Evolutionary conservation across 53 echinoderm and acorn worm genomes (phyloP).

Genomic region (Patiria pectinifera): DNA sequence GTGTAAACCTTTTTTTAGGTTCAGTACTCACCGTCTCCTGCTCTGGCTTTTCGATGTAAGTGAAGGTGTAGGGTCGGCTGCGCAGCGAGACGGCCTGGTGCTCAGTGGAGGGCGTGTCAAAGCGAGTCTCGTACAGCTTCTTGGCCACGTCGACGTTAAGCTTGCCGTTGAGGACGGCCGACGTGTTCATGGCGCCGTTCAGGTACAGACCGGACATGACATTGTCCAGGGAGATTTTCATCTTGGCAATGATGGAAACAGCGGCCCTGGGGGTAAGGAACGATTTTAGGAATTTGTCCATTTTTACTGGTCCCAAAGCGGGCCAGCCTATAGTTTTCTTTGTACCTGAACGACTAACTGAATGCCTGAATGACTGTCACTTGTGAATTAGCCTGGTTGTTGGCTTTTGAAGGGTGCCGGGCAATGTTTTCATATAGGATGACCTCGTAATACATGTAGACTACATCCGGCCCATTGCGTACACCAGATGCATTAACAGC

Average conservation of each 20-base stretch:
- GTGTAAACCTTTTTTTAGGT: too few relatives aligned
- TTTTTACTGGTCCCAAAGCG: neutral
- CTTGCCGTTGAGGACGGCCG: constrained; percentile 63
- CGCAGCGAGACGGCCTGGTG: constrained; percentile 66
- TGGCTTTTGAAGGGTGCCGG: too few relatives aligned
- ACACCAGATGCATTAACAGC: too few relatives aligned
- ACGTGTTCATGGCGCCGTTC: constrained; percentile 69
- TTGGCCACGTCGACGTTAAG: constrained; percentile 63
- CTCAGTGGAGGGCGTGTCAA: constrained; percentile 70
- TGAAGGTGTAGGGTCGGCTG: constrained; percentile 76
- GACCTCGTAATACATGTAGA: too few relatives aligned
- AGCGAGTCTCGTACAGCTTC: constrained; percentile 60
- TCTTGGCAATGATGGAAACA: constrained; percentile 60
- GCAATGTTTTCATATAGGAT: too few relatives aligned
- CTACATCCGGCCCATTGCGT: too few relatives aligned
- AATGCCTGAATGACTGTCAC: too few relatives aligned
- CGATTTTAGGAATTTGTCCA: neutral
- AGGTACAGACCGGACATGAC: constrained; percentile 73
- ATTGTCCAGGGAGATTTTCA: constrained; percentile 65
- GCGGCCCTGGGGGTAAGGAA: constrained; percentile 62
- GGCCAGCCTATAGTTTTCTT: too few relatives aligned
- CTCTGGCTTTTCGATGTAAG: neutral
- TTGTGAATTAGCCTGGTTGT: too few relatives aligned
- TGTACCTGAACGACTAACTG: too few relatives aligned
- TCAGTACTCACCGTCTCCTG: neutral